phyloP scores from a whole-genome alignment of 2,113 vertebrate species.

The Empidonax alnorum region DNA sequence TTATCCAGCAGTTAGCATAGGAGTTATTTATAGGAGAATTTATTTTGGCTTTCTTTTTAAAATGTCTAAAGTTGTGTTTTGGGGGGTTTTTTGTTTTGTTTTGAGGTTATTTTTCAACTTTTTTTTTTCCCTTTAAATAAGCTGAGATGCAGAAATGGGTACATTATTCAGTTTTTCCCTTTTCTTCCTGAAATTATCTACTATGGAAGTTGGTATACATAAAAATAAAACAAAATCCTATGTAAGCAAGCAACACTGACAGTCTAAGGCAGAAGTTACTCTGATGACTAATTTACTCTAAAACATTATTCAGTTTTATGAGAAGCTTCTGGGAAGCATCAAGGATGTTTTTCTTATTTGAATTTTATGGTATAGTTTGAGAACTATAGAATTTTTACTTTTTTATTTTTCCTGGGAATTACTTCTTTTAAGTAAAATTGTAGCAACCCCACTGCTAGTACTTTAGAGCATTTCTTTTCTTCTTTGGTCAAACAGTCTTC shows the following conservation, averaged over 20 bases:
- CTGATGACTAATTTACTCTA: not conserved
- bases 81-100: not conserved
- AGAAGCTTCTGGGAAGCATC: not conserved
- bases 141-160: not conserved
- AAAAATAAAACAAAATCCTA: not conserved
- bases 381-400: not conserved
- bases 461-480: not conserved
- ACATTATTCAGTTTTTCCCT: not conserved
- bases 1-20: not conserved
- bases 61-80: not conserved
- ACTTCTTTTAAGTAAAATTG: not conserved
- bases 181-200: not conserved
- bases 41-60: not conserved
- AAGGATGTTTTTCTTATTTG: not conserved
- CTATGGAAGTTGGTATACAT: not conserved
- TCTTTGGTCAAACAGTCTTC: not conserved
- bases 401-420: not conserved
- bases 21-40: not conserved
- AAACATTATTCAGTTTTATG: not conserved
- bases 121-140: not conserved
- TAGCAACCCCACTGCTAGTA: not conserved
- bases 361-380: not conserved
- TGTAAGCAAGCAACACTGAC: not conserved
- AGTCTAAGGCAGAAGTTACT: not conserved
- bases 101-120: not conserved